A percentile compares a stretch with the other conserved stretches of the same genome.
Evolutionary conservation across 2,888 invertebrate species (phyloP).

Genomic region (Beris chalybata): DNA sequence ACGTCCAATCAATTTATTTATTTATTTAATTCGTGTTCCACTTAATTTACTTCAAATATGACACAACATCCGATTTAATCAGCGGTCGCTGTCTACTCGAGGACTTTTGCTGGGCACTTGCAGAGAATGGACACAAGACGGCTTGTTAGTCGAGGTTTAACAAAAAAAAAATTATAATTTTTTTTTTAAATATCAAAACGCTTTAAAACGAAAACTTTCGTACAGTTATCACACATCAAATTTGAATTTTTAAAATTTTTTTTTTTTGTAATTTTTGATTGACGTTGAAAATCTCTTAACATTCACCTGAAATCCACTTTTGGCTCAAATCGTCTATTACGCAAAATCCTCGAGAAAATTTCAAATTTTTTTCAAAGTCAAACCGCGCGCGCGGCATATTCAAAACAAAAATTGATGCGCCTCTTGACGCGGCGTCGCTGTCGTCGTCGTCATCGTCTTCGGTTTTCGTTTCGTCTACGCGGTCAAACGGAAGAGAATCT

Average conservation of each 20-base stretch:
- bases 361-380: not conserved
- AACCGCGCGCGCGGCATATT: not conserved
- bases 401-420: too few relatives aligned
- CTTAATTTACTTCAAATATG: constrained; percentile 39
- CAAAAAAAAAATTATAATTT: too few relatives aligned
- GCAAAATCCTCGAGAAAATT: constrained; percentile 9
- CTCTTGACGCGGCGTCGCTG: not conserved
- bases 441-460: not conserved
- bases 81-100: constrained; percentile 31
- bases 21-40: constrained; percentile 38
- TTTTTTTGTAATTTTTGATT: constrained; percentile 28
- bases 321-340: constrained; percentile 10
- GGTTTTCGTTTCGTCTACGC: not conserved
- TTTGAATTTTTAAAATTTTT: not conserved
- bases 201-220: too few relatives aligned
- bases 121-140: constrained; percentile 30
- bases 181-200: too few relatives aligned
- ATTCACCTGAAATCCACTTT: constrained; percentile 29
- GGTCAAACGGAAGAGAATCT: constrained; percentile 8
- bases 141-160: not conserved
- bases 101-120: constrained; percentile 28
- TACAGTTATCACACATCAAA: too few relatives aligned
- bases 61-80: constrained; percentile 40
- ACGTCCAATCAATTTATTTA: constrained; percentile 32
- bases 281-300: constrained; percentile 36